Evolutionary conservation across 2,113 vertebrate species (phyloP).

Genomic region (Trematomus loennbergii): DNA sequence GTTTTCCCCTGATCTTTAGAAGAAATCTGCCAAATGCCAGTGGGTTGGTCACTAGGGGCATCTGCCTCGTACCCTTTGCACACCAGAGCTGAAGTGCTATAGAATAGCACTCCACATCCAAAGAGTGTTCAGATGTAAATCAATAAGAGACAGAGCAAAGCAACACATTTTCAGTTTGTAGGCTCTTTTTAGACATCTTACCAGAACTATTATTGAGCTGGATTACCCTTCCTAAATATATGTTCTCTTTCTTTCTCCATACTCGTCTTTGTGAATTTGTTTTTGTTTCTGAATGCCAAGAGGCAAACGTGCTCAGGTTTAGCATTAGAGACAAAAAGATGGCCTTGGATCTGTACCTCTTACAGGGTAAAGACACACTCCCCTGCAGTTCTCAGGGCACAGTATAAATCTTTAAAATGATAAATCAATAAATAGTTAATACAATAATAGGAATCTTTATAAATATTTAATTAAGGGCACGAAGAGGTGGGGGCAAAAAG

Average conservation of each 20-base stretch:
- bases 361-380: constrained; percentile 82
- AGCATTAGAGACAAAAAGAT: constrained; percentile 84
- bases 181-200: constrained; percentile 74
- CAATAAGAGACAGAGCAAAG: constrained; percentile 78
- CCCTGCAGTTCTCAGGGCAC: constrained; percentile 84
- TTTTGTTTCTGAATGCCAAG: constrained; percentile 60
- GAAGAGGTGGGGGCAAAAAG: constrained; percentile 51
- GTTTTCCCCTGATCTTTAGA: background rate
- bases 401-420: constrained; percentile 98
- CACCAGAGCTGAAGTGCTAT: constrained; percentile 50
- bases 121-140: constrained; percentile 79
- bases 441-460: constrained; percentile 93
- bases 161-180: constrained; percentile 80
- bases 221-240: constrained; percentile 67
- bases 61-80: constrained; percentile 1
- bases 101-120: constrained; percentile 54
- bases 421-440: constrained; percentile 99
- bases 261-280: constrained; percentile 8
- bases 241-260: constrained; percentile 60
- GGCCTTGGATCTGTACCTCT: constrained; percentile 80
- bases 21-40: constrained; percentile 37
- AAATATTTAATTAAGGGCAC: constrained; percentile 92
- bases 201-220: constrained; percentile 83
- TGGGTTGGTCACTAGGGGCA: background rate
- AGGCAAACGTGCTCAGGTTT: constrained; percentile 77